Conservation (phyloP, 2,797 vertebrate species). For the Agapornis canus region DNA sequence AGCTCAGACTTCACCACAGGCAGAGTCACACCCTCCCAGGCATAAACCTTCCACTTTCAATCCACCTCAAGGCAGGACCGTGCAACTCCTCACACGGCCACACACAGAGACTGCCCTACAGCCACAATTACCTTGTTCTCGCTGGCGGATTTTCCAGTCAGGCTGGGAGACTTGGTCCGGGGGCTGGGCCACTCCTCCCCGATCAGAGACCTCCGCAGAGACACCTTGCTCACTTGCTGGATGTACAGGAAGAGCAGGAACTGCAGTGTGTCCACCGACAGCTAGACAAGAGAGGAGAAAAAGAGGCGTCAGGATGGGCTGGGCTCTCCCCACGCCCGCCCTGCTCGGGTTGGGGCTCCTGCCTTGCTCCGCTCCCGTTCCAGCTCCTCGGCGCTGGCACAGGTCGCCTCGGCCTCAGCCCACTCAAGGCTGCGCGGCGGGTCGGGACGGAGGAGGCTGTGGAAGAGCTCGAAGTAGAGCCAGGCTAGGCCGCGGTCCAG, state of each 20-base stretch:
- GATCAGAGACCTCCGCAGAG: conserved; percentile 89
- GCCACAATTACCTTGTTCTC: conserved; percentile 86
- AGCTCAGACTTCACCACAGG: accelerated
- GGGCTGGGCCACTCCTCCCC: conserved; percentile 95
- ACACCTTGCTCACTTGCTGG: conserved; percentile 92
- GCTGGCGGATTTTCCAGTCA: conserved; percentile 81
- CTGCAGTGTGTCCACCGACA: conserved; percentile 91
- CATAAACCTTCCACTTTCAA: neutral
- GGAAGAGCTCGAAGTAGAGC: conserved; percentile 95
- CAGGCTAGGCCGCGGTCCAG: conserved; percentile 88
- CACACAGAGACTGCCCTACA: neutral
- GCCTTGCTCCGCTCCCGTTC: conserved; percentile 89
- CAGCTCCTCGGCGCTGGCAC: conserved; percentile 82
- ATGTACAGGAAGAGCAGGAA: conserved; percentile 95
- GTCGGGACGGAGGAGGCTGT: conserved; percentile 77
- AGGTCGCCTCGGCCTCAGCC: conserved; percentile 89
- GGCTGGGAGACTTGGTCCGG: conserved; percentile 79
- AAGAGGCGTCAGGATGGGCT: accelerated
- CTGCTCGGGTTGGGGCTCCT: neutral
- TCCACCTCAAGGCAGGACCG: neutral
- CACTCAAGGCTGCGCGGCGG: conserved; percentile 83
- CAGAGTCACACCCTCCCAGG: neutral
- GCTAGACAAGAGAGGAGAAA: conserved; percentile 69
- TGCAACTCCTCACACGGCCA: accelerated
- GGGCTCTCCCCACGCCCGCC: neutral